Conservation (phyloP, 92 coral and sea anemone genomes). For the Porites rus region DNA sequence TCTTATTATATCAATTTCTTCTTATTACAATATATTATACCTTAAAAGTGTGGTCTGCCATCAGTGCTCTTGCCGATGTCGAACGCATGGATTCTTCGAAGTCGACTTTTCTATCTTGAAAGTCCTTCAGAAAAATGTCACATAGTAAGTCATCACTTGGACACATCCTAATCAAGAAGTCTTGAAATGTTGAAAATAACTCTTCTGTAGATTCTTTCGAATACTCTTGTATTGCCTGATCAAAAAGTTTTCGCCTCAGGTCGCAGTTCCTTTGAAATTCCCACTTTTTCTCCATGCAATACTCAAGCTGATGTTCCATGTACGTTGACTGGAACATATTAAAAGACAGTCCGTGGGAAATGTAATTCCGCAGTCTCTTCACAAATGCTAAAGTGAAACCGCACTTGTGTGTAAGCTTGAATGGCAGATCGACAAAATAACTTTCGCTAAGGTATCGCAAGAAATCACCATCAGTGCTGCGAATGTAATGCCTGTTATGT, state of each 20-base stretch:
- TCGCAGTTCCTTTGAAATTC: conserved; percentile 27
- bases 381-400: conserved; percentile 37
- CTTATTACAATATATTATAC: conserved; percentile 34
- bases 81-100: conserved; percentile 56
- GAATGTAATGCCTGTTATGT: conserved; percentile 41
- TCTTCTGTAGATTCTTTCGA: conserved; percentile 4
- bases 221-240: not conserved
- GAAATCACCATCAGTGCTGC: conserved; percentile 58
- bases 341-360: conserved; percentile 47
- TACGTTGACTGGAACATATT: conserved; percentile 41
- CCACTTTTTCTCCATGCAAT: conserved; percentile 18
- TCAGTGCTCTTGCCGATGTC: conserved; percentile 56
- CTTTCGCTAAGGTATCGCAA: conserved; percentile 18
- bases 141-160: conserved; percentile 65
- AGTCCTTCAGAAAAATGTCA: conserved; percentile 56
- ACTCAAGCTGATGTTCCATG: conserved; percentile 42
- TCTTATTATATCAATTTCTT: conserved; percentile 10
- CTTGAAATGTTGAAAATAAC: not conserved
- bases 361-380: conserved; percentile 22
- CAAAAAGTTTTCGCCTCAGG: conserved; percentile 2
- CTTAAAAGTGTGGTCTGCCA: conserved; percentile 78
- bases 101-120: conserved; percentile 26
- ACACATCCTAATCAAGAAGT: conserved; percentile 34
- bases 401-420: conserved; percentile 53
- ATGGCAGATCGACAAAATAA: conserved; percentile 37